Conservation (phyloP, 1,140 invertebrate species). For the Bombus haemorrhoidalis region DNA sequence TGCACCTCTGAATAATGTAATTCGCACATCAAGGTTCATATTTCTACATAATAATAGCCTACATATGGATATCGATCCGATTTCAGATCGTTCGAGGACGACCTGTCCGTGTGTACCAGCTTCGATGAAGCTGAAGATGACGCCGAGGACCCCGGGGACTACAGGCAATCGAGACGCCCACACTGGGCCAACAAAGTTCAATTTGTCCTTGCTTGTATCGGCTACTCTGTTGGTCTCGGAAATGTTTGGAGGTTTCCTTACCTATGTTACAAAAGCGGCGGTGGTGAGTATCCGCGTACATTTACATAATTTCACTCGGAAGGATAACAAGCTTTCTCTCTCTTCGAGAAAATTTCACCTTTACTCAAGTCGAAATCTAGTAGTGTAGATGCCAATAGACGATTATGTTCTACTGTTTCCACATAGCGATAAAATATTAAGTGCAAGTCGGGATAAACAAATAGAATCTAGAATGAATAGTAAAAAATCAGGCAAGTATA, state of each 20-base stretch:
- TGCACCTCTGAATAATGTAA: not conserved
- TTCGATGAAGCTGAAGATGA: conserved; percentile 84
- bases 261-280: conserved; percentile 92
- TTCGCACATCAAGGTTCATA: too few species aligned
- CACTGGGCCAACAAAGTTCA: conserved; percentile 95
- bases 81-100: conserved; percentile 82
- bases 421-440: not conserved
- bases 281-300: conserved; percentile 84
- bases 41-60: not conserved
- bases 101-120: conserved; percentile 86
- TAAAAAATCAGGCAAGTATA: not conserved
- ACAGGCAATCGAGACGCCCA: conserved; percentile 88
- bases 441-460: not conserved
- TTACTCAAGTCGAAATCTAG: not conserved
- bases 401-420: too few species aligned
- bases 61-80: not conserved
- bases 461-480: not conserved
- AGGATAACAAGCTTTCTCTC: not conserved
- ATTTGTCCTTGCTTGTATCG: conserved; percentile 94
- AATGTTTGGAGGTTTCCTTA: conserved; percentile 96
- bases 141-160: conserved; percentile 84
- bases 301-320: not conserved
- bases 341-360: not conserved
- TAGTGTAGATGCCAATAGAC: too few species aligned
- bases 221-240: conserved; percentile 95